Base-by-base conservation (phyloP, 2,113 vertebrate genomes). In the Daubentonia madagascariensis region DNA sequence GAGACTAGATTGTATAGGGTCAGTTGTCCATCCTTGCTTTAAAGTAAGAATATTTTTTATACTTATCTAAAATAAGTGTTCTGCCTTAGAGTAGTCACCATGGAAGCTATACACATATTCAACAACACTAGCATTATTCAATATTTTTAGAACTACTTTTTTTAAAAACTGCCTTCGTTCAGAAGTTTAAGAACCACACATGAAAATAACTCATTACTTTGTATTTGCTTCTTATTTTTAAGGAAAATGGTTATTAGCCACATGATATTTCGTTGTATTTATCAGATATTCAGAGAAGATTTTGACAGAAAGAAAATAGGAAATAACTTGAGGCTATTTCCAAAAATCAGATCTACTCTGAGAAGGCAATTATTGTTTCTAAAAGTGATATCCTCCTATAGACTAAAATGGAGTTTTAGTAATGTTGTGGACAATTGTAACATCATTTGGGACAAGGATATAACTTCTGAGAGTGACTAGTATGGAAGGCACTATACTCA, bases 251-350 rank as follows among this genome's bases (percentile, higher is more conserved):
- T 18, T 73, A 76, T 86, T 95, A 75, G 13, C 18, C 32, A 85
- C 9, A 91, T 93, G 52, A 45, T 85, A 73, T 17, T 78, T 96
- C 28, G 80, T 73, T 37, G 95, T 80, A 67, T 61, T 91, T 96
- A 76, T 95, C 65, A 97, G 37, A 57, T 94, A 75, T 61, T 97
- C 65, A 94, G 88, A 88, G 87, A 96, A 13, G 30, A 85, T 96
- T 96, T 95, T 96, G 79, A 94, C 35, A 89, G 67, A 91, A 89
- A 92, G 75, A 97, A 97, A 96, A 94, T 85, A 92, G 43, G 65
- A 95, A 95, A 79, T 68, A 96, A 93, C 45, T 91, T 92, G 13
- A 97, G n/a, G 50, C 76, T 95, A 3, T 92, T 97, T 94, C 81
- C 78, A 72, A 91, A 96, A 75, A 16, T 87, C 63, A 84, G 13